Conservation (phyloP, 1,140 invertebrate genomes). For the Plectus sambesii region DNA sequence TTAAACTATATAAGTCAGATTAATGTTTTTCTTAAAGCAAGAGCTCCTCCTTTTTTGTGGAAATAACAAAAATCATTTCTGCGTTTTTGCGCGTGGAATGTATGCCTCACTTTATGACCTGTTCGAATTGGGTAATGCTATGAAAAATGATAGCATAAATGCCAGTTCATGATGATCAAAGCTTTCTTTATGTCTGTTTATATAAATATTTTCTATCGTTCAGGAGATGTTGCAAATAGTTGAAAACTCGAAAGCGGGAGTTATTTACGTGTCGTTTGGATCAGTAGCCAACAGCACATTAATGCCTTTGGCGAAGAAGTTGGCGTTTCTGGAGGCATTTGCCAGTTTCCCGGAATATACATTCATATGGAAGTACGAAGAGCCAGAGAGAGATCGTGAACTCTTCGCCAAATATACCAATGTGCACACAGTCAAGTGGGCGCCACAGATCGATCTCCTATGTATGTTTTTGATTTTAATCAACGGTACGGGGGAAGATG, state of each 20-base stretch:
- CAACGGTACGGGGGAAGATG: background rate
- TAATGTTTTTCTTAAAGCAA: too few relatives aligned
- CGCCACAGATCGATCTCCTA: constrained; percentile 58
- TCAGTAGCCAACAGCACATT: constrained; percentile 23
- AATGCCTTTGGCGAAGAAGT: constrained; percentile 13
- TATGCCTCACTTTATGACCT: too few relatives aligned
- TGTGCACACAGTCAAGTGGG: constrained; percentile 52
- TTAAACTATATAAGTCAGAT: too few relatives aligned
- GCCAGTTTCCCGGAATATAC: constrained; percentile 25
- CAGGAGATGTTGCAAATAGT: constrained; percentile 9
- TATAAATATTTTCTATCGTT: constrained; percentile 7
- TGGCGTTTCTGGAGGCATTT: constrained; percentile 25
- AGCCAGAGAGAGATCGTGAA: constrained; percentile 13
- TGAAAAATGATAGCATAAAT: too few relatives aligned
- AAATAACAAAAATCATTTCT: too few relatives aligned
- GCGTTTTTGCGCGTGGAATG: too few relatives aligned
- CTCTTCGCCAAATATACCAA: constrained; percentile 22
- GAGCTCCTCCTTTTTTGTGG: too few relatives aligned
- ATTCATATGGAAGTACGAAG: constrained; percentile 33
- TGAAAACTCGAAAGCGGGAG: constrained; percentile 13
- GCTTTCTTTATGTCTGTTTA: too few relatives aligned
- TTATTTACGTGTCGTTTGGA: constrained; percentile 28
- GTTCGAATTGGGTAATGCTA: too few relatives aligned
- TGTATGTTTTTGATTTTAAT: constrained; percentile 44
- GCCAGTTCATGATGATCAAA: too few relatives aligned